Evolutionary conservation across 2,113 vertebrate species (phyloP).

Genomic region (Passer domesticus): DNA sequence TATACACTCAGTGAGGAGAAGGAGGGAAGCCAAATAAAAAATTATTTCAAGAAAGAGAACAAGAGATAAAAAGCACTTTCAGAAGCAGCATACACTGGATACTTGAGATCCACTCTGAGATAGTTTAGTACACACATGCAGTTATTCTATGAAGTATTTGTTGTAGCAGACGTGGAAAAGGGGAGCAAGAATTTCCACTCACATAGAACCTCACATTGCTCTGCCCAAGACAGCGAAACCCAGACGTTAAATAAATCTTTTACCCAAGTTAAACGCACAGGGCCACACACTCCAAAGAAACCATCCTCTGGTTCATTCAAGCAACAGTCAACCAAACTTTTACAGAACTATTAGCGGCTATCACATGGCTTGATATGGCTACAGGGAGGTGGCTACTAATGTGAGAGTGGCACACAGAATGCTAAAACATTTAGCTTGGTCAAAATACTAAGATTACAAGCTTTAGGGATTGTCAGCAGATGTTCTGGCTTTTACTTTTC

Average conservation of each 20-base stretch:
- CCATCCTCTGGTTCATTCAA: not conserved
- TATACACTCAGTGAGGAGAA: not conserved
- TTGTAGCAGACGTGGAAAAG: not conserved
- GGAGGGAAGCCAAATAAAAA: not conserved
- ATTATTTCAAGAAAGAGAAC: not conserved
- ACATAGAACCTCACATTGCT: rapidly evolving
- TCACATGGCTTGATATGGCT: not conserved
- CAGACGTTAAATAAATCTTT: not conserved
- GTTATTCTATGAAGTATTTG: not conserved
- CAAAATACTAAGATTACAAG: not conserved
- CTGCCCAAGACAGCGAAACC: not conserved
- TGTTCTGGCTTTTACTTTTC: not conserved
- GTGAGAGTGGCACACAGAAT: not conserved
- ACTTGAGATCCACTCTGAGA: not conserved
- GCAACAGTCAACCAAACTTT: not conserved
- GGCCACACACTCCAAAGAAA: not conserved
- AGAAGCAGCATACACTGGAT: not conserved
- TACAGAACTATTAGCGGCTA: not conserved
- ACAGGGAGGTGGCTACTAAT: not conserved
- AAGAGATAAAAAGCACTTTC: not conserved
- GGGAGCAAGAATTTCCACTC: not conserved
- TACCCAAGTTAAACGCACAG: not conserved
- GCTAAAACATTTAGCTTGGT: not conserved
- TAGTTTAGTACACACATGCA: not conserved
- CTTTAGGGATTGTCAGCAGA: not conserved